Evolutionary conservation across 2,797 vertebrate genomes (phyloP).

Genomic region (Pelobates cultripes): DNA sequence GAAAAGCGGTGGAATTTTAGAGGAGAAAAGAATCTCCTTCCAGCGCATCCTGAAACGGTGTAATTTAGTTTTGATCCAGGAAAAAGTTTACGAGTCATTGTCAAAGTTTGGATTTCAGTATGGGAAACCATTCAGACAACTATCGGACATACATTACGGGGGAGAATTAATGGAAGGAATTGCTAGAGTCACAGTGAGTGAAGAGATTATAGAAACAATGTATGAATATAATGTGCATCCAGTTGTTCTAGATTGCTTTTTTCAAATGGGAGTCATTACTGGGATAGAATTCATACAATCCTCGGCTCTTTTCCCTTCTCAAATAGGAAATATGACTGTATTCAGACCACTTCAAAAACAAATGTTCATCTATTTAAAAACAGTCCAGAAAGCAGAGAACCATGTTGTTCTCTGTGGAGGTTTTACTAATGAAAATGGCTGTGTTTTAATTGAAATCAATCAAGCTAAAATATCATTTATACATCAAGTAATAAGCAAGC

Average conservation of each 20-base stretch:
- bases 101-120: conserved; percentile 82
- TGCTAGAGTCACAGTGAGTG: conserved; percentile 71
- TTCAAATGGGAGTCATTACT: conserved; percentile 80
- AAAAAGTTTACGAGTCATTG: conserved; percentile 76
- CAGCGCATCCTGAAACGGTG: conserved; percentile 74
- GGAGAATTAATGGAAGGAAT: conserved; percentile 81
- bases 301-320: conserved; percentile 77
- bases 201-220: conserved; percentile 68
- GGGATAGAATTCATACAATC: conserved; percentile 57
- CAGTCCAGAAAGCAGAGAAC: conserved; percentile 68
- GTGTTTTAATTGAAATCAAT: conserved; percentile 78
- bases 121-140: conserved; percentile 75
- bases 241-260: conserved; percentile 82
- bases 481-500: conserved; percentile 56
- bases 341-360: conserved; percentile 74
- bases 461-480: conserved; percentile 76
- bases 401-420: conserved; percentile 84
- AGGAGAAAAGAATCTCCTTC: conserved; percentile 66
- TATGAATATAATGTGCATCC: conserved; percentile 82
- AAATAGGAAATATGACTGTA: conserved; percentile 75
- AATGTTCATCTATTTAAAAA: conserved; percentile 83
- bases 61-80: conserved; percentile 63
- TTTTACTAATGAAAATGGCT: conserved; percentile 77
- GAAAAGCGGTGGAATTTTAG: conserved; percentile 14
- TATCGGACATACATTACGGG: conserved; percentile 74